phyloP scores from a whole-genome alignment of 2,888 invertebrate species.

The Rhorus exstirpatorius region DNA sequence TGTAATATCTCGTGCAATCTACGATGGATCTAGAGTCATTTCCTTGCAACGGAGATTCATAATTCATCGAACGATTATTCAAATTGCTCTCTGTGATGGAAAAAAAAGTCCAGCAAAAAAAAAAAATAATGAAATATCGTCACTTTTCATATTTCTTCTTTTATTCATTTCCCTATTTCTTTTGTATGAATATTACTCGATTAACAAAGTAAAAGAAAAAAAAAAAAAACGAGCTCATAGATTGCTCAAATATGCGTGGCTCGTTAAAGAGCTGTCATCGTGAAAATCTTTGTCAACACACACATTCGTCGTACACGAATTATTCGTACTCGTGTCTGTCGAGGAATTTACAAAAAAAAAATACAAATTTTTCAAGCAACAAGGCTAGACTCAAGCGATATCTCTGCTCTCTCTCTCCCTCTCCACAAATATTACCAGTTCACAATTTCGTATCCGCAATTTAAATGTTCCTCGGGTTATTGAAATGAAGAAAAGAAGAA shows the following conservation, averaged over 20 bases:
- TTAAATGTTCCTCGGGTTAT: no score
- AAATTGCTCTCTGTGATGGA: not conserved
- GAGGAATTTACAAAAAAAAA: not conserved
- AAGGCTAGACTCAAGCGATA: not conserved
- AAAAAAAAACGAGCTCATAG: not conserved
- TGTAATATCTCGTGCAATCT: conserved; percentile 19
- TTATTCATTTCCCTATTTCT: not conserved
- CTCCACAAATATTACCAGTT: not conserved
- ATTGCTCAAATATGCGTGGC: not conserved
- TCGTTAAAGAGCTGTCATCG: not conserved
- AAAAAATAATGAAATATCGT: no score
- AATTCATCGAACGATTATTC: conserved; percentile 41
- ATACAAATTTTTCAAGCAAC: not conserved
- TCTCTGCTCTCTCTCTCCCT: no score
- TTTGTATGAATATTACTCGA: not conserved
- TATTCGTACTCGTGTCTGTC: conserved; percentile 7
- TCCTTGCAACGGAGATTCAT: conserved; percentile 2
- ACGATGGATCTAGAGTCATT: conserved; percentile 15
- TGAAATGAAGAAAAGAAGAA: no score
- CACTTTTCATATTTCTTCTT: no score
- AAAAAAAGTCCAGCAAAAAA: not conserved
- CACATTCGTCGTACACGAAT: not conserved
- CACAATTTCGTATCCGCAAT: no score
- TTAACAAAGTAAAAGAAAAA: not conserved
- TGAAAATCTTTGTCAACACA: not conserved